Percentiles rank a stretch among this genome's conserved stretches.
Evolutionary conservation across 2,113 vertebrate species (phyloP).

Genomic region (Tupaia tana): DNA sequence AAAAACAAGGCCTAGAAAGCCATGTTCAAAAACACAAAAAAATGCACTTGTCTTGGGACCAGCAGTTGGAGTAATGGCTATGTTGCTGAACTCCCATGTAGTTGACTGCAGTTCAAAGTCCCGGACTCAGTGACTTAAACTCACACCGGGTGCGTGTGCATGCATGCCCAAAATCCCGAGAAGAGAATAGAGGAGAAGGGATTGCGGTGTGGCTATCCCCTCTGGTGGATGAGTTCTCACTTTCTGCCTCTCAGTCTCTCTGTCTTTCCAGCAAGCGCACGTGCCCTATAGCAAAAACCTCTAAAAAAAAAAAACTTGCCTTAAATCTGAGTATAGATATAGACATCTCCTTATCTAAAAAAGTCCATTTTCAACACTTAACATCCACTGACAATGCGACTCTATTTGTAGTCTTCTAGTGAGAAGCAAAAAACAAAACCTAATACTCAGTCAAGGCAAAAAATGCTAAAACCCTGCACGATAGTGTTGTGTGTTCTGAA

Average conservation of each 20-base stretch:
- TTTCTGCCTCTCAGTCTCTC: too few species aligned
- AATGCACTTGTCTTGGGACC: not conserved
- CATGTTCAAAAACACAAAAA: conserved; percentile 17
- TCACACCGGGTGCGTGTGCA: too few species aligned
- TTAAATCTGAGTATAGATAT: conserved; percentile 1
- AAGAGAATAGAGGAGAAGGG: too few species aligned
- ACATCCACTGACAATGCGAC: not conserved
- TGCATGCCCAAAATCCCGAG: too few species aligned
- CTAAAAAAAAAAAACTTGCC: not conserved
- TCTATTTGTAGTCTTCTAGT: not conserved
- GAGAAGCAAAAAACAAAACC: conserved; percentile 34
- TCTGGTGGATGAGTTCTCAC: too few species aligned
- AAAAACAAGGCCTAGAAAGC: conserved; percentile 27
- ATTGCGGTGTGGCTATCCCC: too few species aligned
- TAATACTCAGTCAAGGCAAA: conserved; percentile 23
- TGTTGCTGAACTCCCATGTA: too few species aligned
- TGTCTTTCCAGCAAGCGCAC: too few species aligned
- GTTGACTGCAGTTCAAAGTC: too few species aligned
- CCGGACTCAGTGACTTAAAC: too few species aligned
- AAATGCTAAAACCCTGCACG: not conserved
- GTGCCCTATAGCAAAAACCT: too few species aligned
- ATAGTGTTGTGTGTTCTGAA: conserved; percentile 44
- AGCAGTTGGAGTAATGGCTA: too few species aligned
- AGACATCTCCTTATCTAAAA: conserved; percentile 25
- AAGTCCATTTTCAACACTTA: not conserved